Conservation (phyloP, 2,113 vertebrate species). For the Atractosteus spatula region DNA sequence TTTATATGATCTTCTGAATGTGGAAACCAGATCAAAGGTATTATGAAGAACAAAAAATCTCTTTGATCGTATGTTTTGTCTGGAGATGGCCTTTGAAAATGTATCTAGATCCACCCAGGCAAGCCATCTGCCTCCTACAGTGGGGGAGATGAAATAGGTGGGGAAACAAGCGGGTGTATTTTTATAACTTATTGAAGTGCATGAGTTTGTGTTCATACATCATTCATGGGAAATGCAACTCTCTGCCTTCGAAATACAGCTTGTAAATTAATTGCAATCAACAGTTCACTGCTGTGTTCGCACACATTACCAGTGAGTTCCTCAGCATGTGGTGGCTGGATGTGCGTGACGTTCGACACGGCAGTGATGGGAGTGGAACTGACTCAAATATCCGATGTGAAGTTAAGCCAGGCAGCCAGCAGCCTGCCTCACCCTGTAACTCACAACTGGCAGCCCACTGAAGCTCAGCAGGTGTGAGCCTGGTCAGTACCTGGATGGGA, state of each 20-base stretch:
- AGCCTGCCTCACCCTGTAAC: too few relatives aligned
- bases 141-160: neutral
- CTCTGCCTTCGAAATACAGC: neutral
- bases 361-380: neutral
- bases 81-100: neutral
- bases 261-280: constrained; percentile 6
- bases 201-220: neutral
- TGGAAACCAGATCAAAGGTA: neutral
- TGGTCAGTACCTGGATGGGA: too few relatives aligned
- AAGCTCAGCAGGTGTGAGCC: too few relatives aligned
- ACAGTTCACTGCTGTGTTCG: neutral
- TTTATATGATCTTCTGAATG: neutral
- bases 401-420: neutral
- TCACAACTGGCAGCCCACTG: too few relatives aligned
- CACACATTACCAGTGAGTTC: neutral
- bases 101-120: neutral
- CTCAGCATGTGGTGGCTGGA: neutral
- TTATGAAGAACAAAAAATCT: neutral
- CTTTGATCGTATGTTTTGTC: neutral
- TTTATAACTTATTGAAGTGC: neutral
- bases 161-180: neutral
- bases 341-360: neutral
- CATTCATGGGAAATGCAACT: neutral
- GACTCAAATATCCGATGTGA: too few relatives aligned
- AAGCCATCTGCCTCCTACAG: neutral